Evolutionary conservation across 2,113 vertebrate genomes (phyloP).

Genomic region (Oncorhynchus clarkii): DNA sequence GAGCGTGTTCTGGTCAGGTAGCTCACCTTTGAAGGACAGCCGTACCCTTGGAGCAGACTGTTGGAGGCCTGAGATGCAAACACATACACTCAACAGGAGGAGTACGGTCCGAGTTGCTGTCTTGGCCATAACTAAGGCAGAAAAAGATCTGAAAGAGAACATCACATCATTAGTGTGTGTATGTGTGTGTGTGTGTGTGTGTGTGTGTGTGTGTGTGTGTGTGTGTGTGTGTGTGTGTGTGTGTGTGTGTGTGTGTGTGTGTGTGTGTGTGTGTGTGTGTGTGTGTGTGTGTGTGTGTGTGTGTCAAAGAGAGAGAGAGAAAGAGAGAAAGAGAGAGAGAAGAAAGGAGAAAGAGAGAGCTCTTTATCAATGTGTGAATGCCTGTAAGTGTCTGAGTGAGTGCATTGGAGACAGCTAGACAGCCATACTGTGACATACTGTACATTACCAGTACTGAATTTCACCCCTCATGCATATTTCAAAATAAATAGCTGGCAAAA

Average conservation of each 20-base stretch:
- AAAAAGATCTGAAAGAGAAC: too few relatives aligned
- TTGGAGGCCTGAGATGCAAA: conserved; percentile 66
- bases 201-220: too few relatives aligned
- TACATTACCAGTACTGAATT: background rate
- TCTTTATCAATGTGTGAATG: too few relatives aligned
- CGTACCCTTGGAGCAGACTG: conserved; percentile 72
- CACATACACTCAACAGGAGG: conserved; percentile 68
- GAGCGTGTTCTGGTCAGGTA: background rate
- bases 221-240: too few relatives aligned
- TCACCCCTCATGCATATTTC: background rate
- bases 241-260: too few relatives aligned
- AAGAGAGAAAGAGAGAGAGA: background rate
- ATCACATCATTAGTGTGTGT: background rate
- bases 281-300: too few relatives aligned
- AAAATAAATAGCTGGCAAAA: background rate
- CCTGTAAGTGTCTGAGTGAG: background rate
- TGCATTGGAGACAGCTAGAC: background rate
- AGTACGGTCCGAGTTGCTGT: conserved; percentile 64
- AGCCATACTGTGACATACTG: background rate
- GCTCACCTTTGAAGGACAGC: conserved; percentile 79
- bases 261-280: too few relatives aligned
- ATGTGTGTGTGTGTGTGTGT: background rate
- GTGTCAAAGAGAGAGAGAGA: background rate
- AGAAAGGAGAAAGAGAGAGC: background rate
- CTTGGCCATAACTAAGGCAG: conserved; percentile 57